Percentiles rank a stretch among this genome's conserved stretches.
Evolutionary conservation across 2,113 vertebrate genomes (phyloP).

Genomic region (Cyprinus carpio): DNA sequence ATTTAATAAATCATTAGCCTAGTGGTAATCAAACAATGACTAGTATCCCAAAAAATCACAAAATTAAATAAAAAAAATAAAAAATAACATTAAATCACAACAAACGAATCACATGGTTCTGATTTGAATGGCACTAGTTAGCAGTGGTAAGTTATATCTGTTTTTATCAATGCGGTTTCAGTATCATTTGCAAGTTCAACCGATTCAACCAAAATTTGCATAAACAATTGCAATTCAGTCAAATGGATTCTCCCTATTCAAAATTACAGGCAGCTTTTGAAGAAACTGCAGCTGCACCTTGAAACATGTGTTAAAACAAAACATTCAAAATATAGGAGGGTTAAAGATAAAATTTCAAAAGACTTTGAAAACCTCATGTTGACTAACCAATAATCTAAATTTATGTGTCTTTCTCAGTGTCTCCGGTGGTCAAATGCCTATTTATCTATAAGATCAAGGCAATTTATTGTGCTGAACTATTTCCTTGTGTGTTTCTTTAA

Average conservation of each 20-base stretch:
- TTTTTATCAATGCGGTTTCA: background rate
- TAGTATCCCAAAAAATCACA: no score
- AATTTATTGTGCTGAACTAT: constrained; percentile 47
- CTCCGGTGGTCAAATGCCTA: background rate
- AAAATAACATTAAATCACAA: no score
- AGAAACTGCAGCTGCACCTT: background rate
- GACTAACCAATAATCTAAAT: background rate
- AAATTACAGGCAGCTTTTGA: background rate
- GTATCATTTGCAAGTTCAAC: constrained; percentile 1
- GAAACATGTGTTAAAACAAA: background rate
- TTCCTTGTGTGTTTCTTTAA: background rate
- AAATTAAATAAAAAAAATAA: no score
- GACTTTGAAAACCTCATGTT: background rate
- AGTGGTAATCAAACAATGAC: no score
- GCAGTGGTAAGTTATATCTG: background rate
- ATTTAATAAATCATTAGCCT: no score
- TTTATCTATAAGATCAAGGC: constrained; percentile 49
- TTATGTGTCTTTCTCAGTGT: background rate
- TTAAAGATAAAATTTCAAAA: background rate
- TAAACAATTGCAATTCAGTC: background rate
- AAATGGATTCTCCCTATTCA: background rate
- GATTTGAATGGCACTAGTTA: background rate
- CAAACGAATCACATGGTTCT: no score
- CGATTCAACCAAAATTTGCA: constrained; percentile 21
- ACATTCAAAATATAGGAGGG: background rate